These are phyloP conservation scores for Cladorhizidae sp. DNA, from an alignment of 37 sponge, comb jelly and placozoan genomes.

Conservation along the genomic window DNA sequence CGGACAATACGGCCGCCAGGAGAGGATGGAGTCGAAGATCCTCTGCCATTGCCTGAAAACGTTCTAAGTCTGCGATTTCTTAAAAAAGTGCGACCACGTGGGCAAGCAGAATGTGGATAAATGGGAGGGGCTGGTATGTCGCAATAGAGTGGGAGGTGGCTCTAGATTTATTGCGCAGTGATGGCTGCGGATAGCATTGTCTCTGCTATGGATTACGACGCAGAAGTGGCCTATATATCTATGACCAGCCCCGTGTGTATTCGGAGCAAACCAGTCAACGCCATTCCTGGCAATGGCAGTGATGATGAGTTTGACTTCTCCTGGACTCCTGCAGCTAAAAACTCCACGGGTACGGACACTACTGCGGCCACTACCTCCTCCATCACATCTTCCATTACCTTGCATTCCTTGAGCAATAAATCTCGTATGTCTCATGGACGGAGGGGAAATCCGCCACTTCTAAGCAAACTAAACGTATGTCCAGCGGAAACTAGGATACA, in stretches of 20 bases:
- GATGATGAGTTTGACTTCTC: conserved; percentile 5
- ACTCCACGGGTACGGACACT: too few species aligned
- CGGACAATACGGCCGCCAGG: too few species aligned
- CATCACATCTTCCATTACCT: too few species aligned
- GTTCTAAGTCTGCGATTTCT: too few species aligned
- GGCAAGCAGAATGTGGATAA: neutral
- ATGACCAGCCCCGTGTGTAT: conserved; percentile 28
- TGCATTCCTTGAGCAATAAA: too few species aligned
- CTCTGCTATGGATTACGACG: conserved; percentile 40
- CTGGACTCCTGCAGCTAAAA: neutral
- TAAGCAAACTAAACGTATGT: neutral
- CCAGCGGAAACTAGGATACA: neutral
- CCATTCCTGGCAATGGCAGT: neutral
- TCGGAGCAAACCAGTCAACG: too few species aligned
- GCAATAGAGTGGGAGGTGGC: neutral
- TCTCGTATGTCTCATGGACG: too few species aligned
- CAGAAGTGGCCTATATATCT: conserved; percentile 60
- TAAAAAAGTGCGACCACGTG: too few species aligned
- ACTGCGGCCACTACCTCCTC: too few species aligned
- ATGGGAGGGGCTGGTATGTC: neutral
- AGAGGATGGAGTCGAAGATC: too few species aligned
- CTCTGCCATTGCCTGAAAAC: neutral
- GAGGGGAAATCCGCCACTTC: neutral
- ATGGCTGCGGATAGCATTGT: neutral
- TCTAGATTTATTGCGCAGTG: neutral